Conservation (phyloP, 2,797 vertebrate species). For the Typhlichthys subterraneus region DNA sequence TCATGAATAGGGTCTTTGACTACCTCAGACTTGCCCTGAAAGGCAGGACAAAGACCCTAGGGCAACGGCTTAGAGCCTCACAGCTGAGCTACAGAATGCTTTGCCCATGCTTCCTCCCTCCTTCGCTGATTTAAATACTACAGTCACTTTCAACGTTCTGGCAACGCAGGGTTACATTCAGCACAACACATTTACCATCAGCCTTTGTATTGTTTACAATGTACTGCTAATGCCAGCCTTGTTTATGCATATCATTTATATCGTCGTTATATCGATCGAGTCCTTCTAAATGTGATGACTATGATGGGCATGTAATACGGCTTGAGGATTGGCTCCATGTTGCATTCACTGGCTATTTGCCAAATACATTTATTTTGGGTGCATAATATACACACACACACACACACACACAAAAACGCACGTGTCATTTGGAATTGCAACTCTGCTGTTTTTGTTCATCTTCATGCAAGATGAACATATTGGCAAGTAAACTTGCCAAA, state of each 20-base stretch:
- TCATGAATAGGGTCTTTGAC: slow-evolving; percentile 85
- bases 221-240: slow-evolving; percentile 37
- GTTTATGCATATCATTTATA: slow-evolving; percentile 42
- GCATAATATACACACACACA: background rate
- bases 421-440: slow-evolving; percentile 51
- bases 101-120: slow-evolving; percentile 76
- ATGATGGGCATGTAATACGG: slow-evolving; percentile 36
- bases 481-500: slow-evolving; percentile 51
- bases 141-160: slow-evolving; percentile 78
- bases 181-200: slow-evolving; percentile 54
- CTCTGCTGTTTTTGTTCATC: slow-evolving; percentile 48
- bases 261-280: too few species aligned
- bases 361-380: slow-evolving; percentile 42
- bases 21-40: slow-evolving; percentile 84
- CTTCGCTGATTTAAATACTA: slow-evolving; percentile 81
- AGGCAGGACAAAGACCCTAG: slow-evolving; percentile 84
- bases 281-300: slow-evolving; percentile 39
- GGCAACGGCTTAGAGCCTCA: slow-evolving; percentile 83
- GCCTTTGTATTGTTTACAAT: slow-evolving; percentile 74
- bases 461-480: slow-evolving; percentile 51
- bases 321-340: slow-evolving; percentile 38
- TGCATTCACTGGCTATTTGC: slow-evolving; percentile 40
- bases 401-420: slow-evolving; percentile 41
- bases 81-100: slow-evolving; percentile 82
- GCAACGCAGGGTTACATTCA: slow-evolving; percentile 65